A percentile compares a stretch with the other conserved stretches of the same genome.
Conservation (phyloP, 2,888 invertebrate species). For the Eupithecia tripunctaria region DNA sequence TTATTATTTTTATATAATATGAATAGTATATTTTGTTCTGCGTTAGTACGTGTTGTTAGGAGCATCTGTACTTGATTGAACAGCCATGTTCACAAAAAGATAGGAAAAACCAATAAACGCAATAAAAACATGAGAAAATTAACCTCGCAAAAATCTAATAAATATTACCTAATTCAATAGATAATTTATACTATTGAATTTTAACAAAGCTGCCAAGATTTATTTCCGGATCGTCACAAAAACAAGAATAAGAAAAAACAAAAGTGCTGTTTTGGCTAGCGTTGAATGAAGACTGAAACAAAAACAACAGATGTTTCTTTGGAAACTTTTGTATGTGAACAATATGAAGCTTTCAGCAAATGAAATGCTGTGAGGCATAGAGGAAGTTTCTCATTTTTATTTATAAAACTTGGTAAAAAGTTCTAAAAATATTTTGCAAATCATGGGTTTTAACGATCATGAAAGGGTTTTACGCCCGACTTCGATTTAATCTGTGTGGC, state of each 20-base stretch:
- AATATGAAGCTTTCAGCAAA: conserved; percentile 7
- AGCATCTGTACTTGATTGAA: too few species aligned
- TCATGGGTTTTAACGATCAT: too few species aligned
- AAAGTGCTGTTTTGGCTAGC: conserved; percentile 8
- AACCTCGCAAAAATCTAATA: not conserved
- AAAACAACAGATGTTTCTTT: conserved; percentile 8
- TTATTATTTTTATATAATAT: too few species aligned
- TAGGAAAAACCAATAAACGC: too few species aligned
- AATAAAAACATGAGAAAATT: too few species aligned
- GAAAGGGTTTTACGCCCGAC: too few species aligned
- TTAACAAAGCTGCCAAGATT: not conserved
- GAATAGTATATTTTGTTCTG: too few species aligned
- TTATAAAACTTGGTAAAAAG: too few species aligned
- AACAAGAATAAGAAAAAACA: not conserved
- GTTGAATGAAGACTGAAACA: conserved; percentile 1
- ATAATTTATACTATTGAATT: not conserved
- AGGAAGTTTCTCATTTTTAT: not conserved
- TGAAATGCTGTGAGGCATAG: not conserved
- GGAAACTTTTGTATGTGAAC: conserved; percentile 5
- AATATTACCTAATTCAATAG: not conserved
- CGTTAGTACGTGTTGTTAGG: too few species aligned
- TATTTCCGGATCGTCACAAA: not conserved
- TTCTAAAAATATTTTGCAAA: not conserved
- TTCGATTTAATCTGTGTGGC: too few species aligned
- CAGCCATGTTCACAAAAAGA: too few species aligned